A percentile compares a stretch with the other conserved stretches of the same genome.
These are phyloP conservation scores for Zoroaster sp. DNA, from an alignment of 53 echinoderm and acorn worm species.

Conservation along the genomic window DNA sequence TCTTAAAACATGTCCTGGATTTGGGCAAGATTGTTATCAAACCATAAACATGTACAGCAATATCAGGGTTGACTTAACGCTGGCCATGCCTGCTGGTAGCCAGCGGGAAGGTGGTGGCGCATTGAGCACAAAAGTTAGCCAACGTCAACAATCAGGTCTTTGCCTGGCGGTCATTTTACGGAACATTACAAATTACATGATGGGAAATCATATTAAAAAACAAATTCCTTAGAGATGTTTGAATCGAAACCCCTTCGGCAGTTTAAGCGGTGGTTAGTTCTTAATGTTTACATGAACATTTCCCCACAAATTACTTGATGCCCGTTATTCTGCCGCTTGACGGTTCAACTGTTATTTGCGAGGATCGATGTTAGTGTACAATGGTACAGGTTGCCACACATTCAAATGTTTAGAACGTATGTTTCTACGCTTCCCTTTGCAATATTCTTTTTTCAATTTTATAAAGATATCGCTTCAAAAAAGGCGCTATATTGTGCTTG, in stretches of 20 bases:
- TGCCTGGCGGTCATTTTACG: neutral
- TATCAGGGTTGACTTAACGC: neutral
- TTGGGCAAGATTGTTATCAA: neutral
- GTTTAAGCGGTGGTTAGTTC: too few relatives aligned
- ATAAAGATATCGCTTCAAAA: too few relatives aligned
- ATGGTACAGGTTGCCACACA: too few relatives aligned
- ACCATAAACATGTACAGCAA: neutral
- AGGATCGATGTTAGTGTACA: too few relatives aligned
- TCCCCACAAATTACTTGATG: too few relatives aligned
- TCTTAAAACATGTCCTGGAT: conserved; percentile 5
- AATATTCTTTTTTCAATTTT: too few relatives aligned
- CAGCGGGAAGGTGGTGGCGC: neutral
- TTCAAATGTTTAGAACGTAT: too few relatives aligned
- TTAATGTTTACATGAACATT: too few relatives aligned
- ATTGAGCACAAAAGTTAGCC: neutral
- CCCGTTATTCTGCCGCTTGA: too few relatives aligned
- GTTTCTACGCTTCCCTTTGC: too few relatives aligned
- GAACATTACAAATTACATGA: conserved; percentile 35
- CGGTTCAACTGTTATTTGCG: too few relatives aligned
- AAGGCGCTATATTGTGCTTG: too few relatives aligned
- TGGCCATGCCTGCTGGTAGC: neutral
- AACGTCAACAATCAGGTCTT: conserved; percentile 3
- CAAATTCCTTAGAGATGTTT: neutral
- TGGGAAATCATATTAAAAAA: neutral
- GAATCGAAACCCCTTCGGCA: neutral